Evolutionary conservation across 2,797 vertebrate genomes (phyloP).

Genomic region (Triplophysa yarkandensis): DNA sequence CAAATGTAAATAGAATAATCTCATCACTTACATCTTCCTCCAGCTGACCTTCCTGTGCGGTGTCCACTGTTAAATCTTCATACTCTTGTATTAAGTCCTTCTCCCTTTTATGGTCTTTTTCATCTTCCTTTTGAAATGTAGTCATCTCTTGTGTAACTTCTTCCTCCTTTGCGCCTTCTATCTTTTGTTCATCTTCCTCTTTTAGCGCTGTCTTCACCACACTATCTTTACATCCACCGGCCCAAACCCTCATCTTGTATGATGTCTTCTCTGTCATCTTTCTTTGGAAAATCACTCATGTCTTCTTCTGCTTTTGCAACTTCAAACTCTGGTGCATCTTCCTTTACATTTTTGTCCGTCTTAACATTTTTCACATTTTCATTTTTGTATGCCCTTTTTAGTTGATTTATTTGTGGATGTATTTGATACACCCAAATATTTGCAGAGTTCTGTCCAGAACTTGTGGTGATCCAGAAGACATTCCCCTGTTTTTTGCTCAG

Average conservation of each 20-base stretch:
- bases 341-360: not conserved
- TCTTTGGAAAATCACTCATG: not conserved
- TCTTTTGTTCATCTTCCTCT: too few relatives aligned
- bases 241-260: too few relatives aligned
- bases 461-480: not conserved
- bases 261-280: not conserved
- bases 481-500: not conserved
- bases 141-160: too few relatives aligned
- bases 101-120: not conserved
- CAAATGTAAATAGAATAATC: not conserved
- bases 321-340: not conserved
- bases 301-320: not conserved
- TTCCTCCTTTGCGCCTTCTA: too few relatives aligned
- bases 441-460: not conserved
- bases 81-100: not conserved
- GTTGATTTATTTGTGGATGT: not conserved
- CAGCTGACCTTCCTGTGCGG: not conserved
- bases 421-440: not conserved
- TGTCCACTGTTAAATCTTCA: not conserved
- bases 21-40: not conserved
- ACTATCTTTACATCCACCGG: too few relatives aligned
- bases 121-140: not conserved
- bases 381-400: not conserved
- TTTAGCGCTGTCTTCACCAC: too few relatives aligned
- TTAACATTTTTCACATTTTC: not conserved